Evolutionary conservation across 1,140 invertebrate species (phyloP).

Genomic region (Panagrolaimus sp.): DNA sequence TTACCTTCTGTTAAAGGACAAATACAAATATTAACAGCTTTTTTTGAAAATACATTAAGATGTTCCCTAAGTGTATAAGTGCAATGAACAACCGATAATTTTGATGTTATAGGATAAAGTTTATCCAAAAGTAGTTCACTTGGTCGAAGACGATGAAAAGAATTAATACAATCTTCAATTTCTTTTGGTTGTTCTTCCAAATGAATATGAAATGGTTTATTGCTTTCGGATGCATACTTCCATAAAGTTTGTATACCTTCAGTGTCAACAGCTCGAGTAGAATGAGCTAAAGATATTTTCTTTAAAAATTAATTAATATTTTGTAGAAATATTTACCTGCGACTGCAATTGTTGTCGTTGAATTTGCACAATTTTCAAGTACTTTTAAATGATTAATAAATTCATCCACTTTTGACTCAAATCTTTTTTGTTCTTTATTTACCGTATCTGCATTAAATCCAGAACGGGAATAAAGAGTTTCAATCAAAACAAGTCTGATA

Average conservation of each 20-base stretch:
- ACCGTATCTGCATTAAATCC: slow-evolving; percentile 33
- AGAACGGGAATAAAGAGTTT: slow-evolving; percentile 35
- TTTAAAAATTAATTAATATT: neutral
- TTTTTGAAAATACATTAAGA: slow-evolving; percentile 20
- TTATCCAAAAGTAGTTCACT: slow-evolving; percentile 28
- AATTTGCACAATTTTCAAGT: neutral
- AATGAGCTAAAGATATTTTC: slow-evolving; percentile 44
- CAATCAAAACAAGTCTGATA: slow-evolving; percentile 43
- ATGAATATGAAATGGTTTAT: slow-evolving; percentile 51
- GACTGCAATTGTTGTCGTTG: slow-evolving; percentile 33
- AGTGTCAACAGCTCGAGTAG: slow-evolving; percentile 46
- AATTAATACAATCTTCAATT: slow-evolving; percentile 34
- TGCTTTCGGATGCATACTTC: slow-evolving; percentile 32
- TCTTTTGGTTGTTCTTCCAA: slow-evolving; percentile 56
- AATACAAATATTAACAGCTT: slow-evolving; percentile 42
- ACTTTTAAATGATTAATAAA: slow-evolving; percentile 36
- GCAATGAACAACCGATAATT: slow-evolving; percentile 37
- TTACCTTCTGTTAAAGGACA: slow-evolving; percentile 50
- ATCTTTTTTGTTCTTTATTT: slow-evolving; percentile 36
- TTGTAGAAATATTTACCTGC: slow-evolving; percentile 29
- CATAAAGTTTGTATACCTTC: slow-evolving; percentile 30
- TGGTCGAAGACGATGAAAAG: slow-evolving; percentile 15
- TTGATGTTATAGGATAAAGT: neutral
- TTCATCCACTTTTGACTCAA: slow-evolving; percentile 34
- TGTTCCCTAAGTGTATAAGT: slow-evolving; percentile 39